These are phyloP conservation scores for Astyanax mexicanus DNA, from an alignment of 2,797 vertebrate species.

Conservation along the genomic window DNA sequence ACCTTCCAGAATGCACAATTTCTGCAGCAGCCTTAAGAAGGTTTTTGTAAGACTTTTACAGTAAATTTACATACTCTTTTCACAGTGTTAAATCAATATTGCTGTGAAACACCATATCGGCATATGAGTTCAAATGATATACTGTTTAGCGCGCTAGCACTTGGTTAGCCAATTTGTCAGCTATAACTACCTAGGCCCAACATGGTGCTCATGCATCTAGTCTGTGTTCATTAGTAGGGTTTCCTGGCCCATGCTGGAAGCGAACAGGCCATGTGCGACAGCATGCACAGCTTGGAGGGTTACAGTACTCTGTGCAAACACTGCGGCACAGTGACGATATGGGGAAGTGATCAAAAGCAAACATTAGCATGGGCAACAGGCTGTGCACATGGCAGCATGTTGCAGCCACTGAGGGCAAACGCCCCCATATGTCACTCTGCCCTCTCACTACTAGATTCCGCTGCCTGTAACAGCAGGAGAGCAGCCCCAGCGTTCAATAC, in stretches of 20 bases:
- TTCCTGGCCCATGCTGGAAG: background rate
- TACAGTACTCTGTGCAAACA: conserved; percentile 13
- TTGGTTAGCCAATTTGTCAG: too few relatives aligned
- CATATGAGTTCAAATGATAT: too few relatives aligned
- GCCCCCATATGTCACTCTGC: conserved; percentile 9
- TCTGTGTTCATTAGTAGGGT: background rate
- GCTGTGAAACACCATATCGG: too few relatives aligned
- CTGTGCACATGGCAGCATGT: conserved; percentile 5
- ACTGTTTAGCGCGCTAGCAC: too few relatives aligned
- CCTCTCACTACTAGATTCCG: background rate
- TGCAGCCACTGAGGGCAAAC: conserved; percentile 22
- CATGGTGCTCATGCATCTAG: background rate
- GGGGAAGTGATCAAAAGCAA: conserved; percentile 22
- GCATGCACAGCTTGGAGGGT: conserved; percentile 10
- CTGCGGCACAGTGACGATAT: background rate
- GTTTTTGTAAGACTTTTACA: too few relatives aligned
- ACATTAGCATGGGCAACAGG: conserved; percentile 25
- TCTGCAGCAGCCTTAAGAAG: too few relatives aligned
- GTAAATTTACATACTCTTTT: too few relatives aligned
- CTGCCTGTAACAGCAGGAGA: background rate
- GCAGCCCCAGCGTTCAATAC: background rate
- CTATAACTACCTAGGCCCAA: background rate
- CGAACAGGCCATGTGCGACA: background rate
- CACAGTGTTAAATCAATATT: too few relatives aligned
- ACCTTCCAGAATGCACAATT: too few relatives aligned